Percentiles rank a stretch among this genome's conserved stretches.
These are phyloP conservation scores for Stegophylla sp. DNA, from an alignment of 2,888 invertebrate species.

Conservation along the genomic window DNA sequence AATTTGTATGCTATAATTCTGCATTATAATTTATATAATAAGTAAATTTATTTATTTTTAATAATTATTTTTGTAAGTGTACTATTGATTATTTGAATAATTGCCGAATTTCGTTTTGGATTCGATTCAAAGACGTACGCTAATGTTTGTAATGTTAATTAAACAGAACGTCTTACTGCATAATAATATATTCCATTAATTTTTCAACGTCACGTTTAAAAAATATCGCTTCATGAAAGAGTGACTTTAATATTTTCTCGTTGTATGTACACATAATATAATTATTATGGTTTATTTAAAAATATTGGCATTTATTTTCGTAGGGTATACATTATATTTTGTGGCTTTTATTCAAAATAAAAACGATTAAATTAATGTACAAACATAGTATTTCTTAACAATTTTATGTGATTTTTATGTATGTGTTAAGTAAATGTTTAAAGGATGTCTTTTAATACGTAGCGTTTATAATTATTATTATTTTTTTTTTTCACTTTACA, in stretches of 20 bases:
- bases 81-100: neutral
- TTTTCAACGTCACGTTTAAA: conserved; percentile 25
- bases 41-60: no score
- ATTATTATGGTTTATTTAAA: neutral
- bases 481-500: conserved; percentile 1
- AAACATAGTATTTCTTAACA: neutral
- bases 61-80: no score
- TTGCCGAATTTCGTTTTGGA: conserved; percentile 29
- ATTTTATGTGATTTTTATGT: neutral
- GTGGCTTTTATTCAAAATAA: conserved; percentile 19
- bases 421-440: neutral
- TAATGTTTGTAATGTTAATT: conserved; percentile 32
- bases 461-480: neutral
- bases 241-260: neutral
- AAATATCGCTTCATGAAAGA: conserved; percentile 13
- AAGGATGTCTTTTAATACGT: neutral
- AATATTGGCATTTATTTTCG: conserved; percentile 3
- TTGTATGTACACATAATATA: neutral
- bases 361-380: neutral
- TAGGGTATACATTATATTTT: neutral
- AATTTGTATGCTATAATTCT: no score
- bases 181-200: conserved; percentile 10
- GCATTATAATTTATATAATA: no score
- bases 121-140: conserved; percentile 29
- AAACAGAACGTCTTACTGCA: conserved; percentile 13